Percentiles rank a stretch among this genome's conserved stretches.
Evolutionary conservation across 37 sponge, comb jelly and placozoan species (phyloP).

Genomic region (Geodia barretti): DNA sequence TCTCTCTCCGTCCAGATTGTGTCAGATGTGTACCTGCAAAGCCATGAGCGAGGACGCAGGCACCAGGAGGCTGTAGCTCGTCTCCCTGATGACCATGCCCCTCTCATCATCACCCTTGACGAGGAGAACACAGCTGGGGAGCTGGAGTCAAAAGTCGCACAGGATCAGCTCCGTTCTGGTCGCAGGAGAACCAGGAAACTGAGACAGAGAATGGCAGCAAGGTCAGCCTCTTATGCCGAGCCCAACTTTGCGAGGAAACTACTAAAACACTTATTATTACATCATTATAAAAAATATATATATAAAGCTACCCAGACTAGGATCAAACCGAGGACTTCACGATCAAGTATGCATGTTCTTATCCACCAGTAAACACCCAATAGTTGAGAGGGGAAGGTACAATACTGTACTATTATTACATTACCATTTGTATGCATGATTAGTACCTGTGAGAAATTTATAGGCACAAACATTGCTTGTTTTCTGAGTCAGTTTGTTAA

Average conservation of each 20-base stretch:
- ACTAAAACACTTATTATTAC: too few species aligned
- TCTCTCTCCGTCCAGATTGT: slow-evolving; percentile 38
- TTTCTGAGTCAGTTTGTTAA: slow-evolving; percentile 3
- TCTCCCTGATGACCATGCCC: slow-evolving; percentile 17
- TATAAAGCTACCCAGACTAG: too few species aligned
- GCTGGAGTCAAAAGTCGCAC: slow-evolving; percentile 15
- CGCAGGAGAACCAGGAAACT: slow-evolving; percentile 84
- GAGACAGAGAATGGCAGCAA: slow-evolving; percentile 57
- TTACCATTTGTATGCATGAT: background rate
- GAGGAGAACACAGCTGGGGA: slow-evolving; percentile 44
- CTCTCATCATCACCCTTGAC: slow-evolving; percentile 43
- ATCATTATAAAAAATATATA: too few species aligned
- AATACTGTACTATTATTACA: background rate
- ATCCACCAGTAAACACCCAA: background rate
- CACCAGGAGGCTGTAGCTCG: slow-evolving; percentile 67
- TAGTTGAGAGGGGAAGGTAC: too few species aligned
- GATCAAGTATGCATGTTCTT: too few species aligned
- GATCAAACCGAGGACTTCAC: too few species aligned
- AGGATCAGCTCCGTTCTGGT: slow-evolving; percentile 43
- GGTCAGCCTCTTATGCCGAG: too few species aligned
- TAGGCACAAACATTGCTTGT: background rate
- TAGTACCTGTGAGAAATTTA: background rate
- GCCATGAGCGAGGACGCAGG: slow-evolving; percentile 66
- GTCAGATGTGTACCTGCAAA: slow-evolving; percentile 79
- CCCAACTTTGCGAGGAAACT: too few species aligned